Percentiles rank a stretch among this genome's conserved stretches.
These are phyloP conservation scores for Nomada lathburiana DNA, from an alignment of 2,888 invertebrate genomes.

Conservation along the genomic window DNA sequence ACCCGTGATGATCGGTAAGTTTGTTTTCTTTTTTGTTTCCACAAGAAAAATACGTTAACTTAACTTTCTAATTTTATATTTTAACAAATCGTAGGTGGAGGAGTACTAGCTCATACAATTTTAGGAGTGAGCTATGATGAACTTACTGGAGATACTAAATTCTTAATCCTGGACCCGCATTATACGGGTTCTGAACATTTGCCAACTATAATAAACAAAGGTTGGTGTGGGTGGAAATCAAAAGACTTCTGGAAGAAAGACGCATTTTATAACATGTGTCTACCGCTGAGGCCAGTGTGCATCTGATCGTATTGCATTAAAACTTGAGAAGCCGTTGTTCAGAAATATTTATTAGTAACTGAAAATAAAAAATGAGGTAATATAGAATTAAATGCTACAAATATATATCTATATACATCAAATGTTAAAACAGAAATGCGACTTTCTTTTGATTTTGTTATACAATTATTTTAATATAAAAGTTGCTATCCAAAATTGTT, in stretches of 20 bases:
- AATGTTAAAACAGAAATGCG: constrained; percentile 17
- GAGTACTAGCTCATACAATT: constrained; percentile 98
- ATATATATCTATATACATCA: background rate
- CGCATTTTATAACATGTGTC: constrained; percentile 98
- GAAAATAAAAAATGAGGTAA: constrained; percentile 12
- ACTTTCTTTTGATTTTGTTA: constrained; percentile 32
- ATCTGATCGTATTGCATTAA: constrained; percentile 51
- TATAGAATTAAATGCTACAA: constrained; percentile 21
- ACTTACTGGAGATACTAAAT: constrained; percentile 92
- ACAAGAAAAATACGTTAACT: background rate
- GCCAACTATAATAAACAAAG: constrained; percentile 90
- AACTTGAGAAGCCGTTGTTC: constrained; percentile 28
- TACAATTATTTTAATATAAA: constrained; percentile 12
- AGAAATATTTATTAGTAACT: constrained; percentile 19
- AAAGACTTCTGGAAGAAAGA: constrained; percentile 97
- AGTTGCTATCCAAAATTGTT: constrained; percentile 20
- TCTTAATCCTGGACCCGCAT: constrained; percentile 99
- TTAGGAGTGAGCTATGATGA: constrained; percentile 96
- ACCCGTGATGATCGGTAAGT: constrained; percentile 98
- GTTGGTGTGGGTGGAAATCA: constrained; percentile 99
- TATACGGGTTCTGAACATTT: constrained; percentile 96
- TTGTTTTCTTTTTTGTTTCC: constrained; percentile 1
- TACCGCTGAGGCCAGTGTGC: constrained; percentile 90
- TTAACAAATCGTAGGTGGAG: constrained; percentile 89
- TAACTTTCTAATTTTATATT: background rate